phyloP scores from a whole-genome alignment of 2,113 vertebrate species.

The Apaloderma vittatum region DNA sequence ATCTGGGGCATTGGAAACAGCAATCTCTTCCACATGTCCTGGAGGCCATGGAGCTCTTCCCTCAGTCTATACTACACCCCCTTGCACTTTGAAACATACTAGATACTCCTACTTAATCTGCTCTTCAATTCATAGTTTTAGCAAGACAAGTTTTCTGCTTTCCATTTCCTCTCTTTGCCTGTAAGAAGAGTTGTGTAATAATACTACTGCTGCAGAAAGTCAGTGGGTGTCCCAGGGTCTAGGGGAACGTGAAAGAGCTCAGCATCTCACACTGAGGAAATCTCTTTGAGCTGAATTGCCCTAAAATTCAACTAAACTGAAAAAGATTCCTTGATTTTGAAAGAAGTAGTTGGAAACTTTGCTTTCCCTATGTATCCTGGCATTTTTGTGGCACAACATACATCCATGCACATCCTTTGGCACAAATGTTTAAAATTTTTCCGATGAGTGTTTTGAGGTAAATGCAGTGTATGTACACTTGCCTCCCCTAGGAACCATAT shows the following conservation, averaged over 20 bases:
- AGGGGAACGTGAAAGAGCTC: not conserved
- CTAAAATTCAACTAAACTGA: not conserved
- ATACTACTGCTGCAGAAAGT: not conserved
- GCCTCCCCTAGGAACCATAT: not conserved
- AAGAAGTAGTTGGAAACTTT: not conserved
- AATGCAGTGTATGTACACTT: not conserved
- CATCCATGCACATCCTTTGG: not conserved
- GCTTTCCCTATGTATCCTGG: not conserved
- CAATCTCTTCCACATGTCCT: fast-evolving
- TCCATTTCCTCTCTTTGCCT: not conserved
- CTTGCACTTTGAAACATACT: not conserved
- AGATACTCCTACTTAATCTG: not conserved
- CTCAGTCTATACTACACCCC: fast-evolving
- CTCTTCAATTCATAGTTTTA: not conserved
- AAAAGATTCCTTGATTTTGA: not conserved
- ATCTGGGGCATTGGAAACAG: not conserved
- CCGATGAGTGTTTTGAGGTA: not conserved
- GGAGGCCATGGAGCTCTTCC: not conserved
- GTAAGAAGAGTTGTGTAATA: not conserved
- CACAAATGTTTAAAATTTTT: not conserved
- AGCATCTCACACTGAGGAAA: not conserved
- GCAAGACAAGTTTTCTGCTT: not conserved
- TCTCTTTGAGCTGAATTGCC: not conserved
- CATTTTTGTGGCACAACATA: not conserved
- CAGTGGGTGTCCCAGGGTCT: not conserved